Evolutionary conservation across 2,797 vertebrate species (phyloP).

Genomic region (Lophura swinhoii): DNA sequence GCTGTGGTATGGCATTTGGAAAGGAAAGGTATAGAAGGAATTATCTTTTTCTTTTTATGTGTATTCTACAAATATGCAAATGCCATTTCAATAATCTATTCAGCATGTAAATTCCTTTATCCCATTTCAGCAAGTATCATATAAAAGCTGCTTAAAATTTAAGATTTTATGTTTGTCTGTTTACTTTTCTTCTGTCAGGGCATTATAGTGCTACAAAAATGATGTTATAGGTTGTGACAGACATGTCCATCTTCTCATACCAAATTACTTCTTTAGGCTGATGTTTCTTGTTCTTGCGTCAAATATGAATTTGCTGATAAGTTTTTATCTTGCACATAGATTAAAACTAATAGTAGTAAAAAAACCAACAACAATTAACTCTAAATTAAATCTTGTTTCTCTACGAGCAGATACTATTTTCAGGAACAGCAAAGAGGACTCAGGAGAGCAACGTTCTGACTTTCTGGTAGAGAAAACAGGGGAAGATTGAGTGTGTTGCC

Average conservation of each 20-base stretch:
- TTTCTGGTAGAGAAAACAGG: neutral
- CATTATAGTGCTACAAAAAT: neutral
- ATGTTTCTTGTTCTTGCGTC: neutral
- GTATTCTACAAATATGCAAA: constrained; percentile 28
- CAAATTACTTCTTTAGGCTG: neutral
- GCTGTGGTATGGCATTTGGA: neutral
- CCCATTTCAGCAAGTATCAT: constrained; percentile 39
- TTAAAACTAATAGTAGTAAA: constrained; percentile 1
- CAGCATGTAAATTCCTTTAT: constrained; percentile 37
- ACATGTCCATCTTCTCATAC: neutral
- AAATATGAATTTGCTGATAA: constrained; percentile 3
- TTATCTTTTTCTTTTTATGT: constrained; percentile 27
- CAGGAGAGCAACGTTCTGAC: neutral
- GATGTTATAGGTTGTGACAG: neutral
- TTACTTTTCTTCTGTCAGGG: constrained; percentile 37
- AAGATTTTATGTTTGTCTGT: constrained; percentile 30
- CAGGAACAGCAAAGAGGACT: neutral
- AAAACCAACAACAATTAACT: neutral
- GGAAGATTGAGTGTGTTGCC: neutral
- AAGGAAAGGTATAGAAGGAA: neutral
- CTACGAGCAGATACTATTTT: neutral
- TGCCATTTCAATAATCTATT: constrained; percentile 31
- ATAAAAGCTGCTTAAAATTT: constrained; percentile 52
- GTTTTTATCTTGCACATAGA: neutral
- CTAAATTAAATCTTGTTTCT: neutral